Evolutionary conservation across 2,888 invertebrate species (phyloP), one percentile per base, ranked within the genome.

Genomic region (Ceraclea dissimilis): DNA sequence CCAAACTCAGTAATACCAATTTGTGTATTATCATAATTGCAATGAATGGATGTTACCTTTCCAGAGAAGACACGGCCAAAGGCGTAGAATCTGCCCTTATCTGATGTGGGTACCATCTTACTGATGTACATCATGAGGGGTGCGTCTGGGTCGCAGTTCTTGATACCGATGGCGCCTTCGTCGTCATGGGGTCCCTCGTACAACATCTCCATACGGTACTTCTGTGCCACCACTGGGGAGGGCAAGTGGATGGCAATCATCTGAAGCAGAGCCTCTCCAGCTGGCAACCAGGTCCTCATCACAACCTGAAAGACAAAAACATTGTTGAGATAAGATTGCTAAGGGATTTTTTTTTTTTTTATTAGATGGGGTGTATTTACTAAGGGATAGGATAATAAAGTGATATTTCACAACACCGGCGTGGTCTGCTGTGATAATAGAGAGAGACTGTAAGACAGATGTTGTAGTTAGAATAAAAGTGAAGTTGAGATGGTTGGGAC

Each of bases 111-210:
- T 72, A 99, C 99, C 99, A 99, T 99, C 79, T 99, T 99, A 51
- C 96, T 96, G 65, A 99, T 84, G 84, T 99, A 99, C 99, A 99
- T 99, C 97, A 99, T 99, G 58, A 99, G 83, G 16, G 97, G 98
- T 46, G 90, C 99, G 65, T 93, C 90, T 13, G 98, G 89, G 75
- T 99, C 95, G 71, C 99, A 99, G 70, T 71, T 89, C 82, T 90
- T 91, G 67, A 90, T 86, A 74, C 90, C 93, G 63, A 93, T 65
- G 64, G 95, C 96, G 60, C 93, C 95, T 67, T 93, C 93, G 70
- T 99, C 98, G 70, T 98, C 97, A 61, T 85, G 85, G 54, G 98
- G 97, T 67, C 98, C 99, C 79, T 99, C 99, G 74, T 99, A 99
- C 76, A 99, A 79, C 91, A 98, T 90, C 79, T 99, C 98, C 92